A percentile compares a stretch with the other conserved stretches of the same genome.
Evolutionary conservation across 2,113 vertebrate genomes (phyloP).

Genomic region (Pholis gunnellus): DNA sequence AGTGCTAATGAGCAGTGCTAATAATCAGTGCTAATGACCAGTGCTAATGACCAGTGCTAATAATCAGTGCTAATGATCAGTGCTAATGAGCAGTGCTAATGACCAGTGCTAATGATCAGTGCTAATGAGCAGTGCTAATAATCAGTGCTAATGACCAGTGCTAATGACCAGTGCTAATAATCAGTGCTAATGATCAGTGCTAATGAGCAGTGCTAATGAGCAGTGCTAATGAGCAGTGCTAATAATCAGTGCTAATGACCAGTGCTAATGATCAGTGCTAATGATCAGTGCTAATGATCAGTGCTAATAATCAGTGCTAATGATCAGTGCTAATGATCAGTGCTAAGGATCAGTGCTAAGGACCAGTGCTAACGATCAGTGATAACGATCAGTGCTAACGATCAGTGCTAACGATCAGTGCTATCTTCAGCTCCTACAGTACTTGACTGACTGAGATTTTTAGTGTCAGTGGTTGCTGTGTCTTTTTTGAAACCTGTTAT

Average conservation of each 20-base stretch:
- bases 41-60: conserved; percentile 6
- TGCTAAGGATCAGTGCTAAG: too few relatives aligned
- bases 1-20: too few relatives aligned
- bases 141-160: conserved; percentile 24
- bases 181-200: too few relatives aligned
- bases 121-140: conserved; percentile 53
- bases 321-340: conserved; percentile 20
- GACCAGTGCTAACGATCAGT: too few relatives aligned
- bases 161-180: conserved; percentile 51
- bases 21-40: conserved; percentile 52
- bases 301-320: conserved; percentile 47
- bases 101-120: neutral
- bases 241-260: conserved; percentile 52
- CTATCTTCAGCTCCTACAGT: conserved; percentile 43
- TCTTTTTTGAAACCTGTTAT: neutral
- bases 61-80: too few relatives aligned
- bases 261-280: conserved; percentile 8
- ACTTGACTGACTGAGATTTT: conserved; percentile 34
- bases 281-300: too few relatives aligned
- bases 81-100: conserved; percentile 26
- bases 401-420: conserved; percentile 57
- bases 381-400: too few relatives aligned
- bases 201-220: conserved; percentile 50
- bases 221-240: conserved; percentile 6
- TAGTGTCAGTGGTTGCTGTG: neutral